Percentiles rank a stretch among this genome's conserved stretches.
Evolutionary conservation across 2,113 vertebrate genomes (phyloP).

Genomic region (Alouatta palliata): DNA sequence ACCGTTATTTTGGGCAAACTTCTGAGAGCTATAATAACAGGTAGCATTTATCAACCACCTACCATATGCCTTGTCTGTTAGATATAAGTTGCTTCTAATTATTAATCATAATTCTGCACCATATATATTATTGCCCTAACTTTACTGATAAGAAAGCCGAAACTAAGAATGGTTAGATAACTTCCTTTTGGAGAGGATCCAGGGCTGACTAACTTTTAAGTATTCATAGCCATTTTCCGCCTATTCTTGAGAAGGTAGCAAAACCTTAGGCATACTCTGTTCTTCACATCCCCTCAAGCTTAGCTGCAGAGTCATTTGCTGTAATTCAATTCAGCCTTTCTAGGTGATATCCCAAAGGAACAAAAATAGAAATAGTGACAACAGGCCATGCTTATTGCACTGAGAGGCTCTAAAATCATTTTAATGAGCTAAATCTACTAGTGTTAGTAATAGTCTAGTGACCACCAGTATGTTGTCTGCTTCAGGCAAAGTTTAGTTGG

Average conservation of each 20-base stretch:
- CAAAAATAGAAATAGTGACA: neutral
- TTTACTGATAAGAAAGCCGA: neutral
- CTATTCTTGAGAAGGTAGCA: neutral
- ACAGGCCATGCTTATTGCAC: neutral
- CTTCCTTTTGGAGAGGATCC: neutral
- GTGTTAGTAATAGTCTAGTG: constrained; percentile 25
- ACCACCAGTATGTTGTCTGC: neutral
- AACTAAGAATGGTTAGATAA: neutral
- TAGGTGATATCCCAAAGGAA: neutral
- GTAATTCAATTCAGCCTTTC: neutral
- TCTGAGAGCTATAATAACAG: neutral
- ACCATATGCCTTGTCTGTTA: neutral
- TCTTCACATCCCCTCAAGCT: neutral
- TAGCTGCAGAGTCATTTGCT: neutral
- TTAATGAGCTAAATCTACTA: neutral
- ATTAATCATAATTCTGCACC: constrained; percentile 17
- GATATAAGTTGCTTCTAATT: neutral
- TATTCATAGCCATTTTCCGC: neutral
- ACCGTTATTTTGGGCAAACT: neutral
- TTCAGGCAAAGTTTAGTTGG: constrained; percentile 34
- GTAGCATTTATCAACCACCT: neutral
- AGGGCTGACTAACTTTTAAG: neutral
- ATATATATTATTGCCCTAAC: neutral
- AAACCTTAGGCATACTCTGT: neutral
- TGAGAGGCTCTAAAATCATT: constrained; percentile 7